Evolutionary conservation across 2,113 vertebrate genomes (phyloP).

Genomic region (Gopherus flavomarginatus): DNA sequence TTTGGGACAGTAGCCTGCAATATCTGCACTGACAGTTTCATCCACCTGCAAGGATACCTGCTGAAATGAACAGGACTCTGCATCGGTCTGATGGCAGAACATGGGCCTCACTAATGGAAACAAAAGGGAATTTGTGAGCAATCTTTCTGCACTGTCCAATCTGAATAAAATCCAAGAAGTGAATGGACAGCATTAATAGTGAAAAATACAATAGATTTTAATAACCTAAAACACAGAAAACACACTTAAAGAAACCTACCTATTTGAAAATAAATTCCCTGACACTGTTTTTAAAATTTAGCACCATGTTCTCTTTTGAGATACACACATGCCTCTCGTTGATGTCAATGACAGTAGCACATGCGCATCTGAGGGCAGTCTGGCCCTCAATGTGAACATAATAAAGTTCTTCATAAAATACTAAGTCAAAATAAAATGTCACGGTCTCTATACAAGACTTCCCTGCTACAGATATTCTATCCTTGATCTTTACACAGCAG

Average conservation of each 20-base stretch:
- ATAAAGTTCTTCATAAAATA: too few relatives aligned
- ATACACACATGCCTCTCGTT: neutral
- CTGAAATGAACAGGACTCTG: neutral
- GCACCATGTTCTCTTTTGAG: neutral
- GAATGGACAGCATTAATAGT: neutral
- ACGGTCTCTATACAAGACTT: neutral
- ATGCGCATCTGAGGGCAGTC: neutral
- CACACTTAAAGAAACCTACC: neutral
- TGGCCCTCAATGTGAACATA: neutral
- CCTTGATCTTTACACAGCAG: neutral
- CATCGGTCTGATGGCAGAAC: neutral
- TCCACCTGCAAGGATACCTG: neutral
- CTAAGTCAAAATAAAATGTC: neutral
- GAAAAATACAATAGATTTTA: neutral
- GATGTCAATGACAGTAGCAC: neutral
- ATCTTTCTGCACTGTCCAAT: neutral
- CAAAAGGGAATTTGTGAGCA: neutral
- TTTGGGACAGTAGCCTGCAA: neutral
- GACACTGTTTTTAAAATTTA: neutral
- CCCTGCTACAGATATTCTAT: neutral
- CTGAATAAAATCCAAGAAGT: neutral
- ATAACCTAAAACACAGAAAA: neutral
- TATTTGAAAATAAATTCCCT: neutral
- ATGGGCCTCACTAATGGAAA: neutral
- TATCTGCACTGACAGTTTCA: neutral